Evolutionary conservation across 2,797 vertebrate genomes (phyloP), one percentile per base, ranked within the genome.

Genomic region (Champsocephalus esox): DNA sequence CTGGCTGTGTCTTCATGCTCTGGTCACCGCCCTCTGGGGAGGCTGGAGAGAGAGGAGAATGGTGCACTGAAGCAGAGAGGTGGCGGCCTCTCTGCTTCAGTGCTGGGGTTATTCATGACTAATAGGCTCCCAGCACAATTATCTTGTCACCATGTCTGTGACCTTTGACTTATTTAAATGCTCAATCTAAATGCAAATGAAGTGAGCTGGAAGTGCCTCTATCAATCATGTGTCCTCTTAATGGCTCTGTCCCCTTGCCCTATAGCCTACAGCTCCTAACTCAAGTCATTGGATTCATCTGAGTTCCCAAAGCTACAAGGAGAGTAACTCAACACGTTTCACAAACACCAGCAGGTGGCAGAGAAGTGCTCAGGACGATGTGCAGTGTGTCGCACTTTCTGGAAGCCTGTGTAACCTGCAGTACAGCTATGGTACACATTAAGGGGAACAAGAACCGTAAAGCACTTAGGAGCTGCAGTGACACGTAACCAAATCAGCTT

Each of bases 101-200:
- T 34, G 59, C 17, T 0, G 0, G 9, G 48, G 81, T 80, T 32
- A 80, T 84, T 81, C 64, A 38, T 21, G 64, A 74, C 66, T 79
- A 79, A 64, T 71, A 75, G 34, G 34, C 34, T 38, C 8, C 16
- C 75, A 80, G 32, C 50, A n/a, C 70, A 70, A 64, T 88, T 79
- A 84, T 17, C 71, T 32, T 66, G 81, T 84, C 73, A 28, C 56
- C 11, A 45, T 74, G 72, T 73, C 28, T 5, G 48, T 90, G 88
- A 91, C 92, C 91, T 92, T 90, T 87, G 73, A 67, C 62, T 83
- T 45, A 14, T 77, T 49, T 66, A 21, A 84, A 61, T 32, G 9
- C 64, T 80, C 83, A 3, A 87, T 94, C 74, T 93, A 93, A 86
- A 94, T 93, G 92, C 82, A 93, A 94, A 95, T 92, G 41, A 88